phyloP scores from a whole-genome alignment of 2,113 vertebrate genomes.

The Thunnus maccoyii region DNA sequence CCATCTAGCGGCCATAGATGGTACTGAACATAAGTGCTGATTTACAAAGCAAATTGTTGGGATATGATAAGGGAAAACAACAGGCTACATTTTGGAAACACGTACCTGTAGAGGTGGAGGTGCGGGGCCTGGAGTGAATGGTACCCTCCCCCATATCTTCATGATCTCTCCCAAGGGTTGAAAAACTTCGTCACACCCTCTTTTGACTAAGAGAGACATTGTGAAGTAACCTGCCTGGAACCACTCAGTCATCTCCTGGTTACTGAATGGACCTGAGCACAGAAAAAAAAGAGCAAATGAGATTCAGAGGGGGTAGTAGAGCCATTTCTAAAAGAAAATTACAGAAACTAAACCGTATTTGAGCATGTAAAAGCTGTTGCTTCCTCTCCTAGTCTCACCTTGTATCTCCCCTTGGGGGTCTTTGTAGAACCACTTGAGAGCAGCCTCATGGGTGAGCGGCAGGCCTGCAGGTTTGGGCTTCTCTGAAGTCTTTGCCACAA shows the following conservation, averaged over 20 bases:
- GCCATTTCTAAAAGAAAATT: not conserved
- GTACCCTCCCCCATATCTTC: slow-evolving; percentile 98
- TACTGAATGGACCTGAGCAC: slow-evolving; percentile 94
- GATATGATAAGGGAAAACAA: not conserved
- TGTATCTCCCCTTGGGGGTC: slow-evolving; percentile 99
- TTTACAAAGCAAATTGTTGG: not conserved
- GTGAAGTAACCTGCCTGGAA: slow-evolving; percentile 99
- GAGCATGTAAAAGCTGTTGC: not conserved
- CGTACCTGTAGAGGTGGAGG: slow-evolving; percentile 92
- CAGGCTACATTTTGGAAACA: not conserved
- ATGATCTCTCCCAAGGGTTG: slow-evolving; percentile 96
- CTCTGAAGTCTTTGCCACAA: slow-evolving; percentile 90
- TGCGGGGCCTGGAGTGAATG: slow-evolving; percentile 92
- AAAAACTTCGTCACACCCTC: slow-evolving; percentile 97
- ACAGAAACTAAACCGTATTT: not conserved
- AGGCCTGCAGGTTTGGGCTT: slow-evolving; percentile 90
- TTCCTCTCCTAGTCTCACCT: slow-evolving; percentile 82
- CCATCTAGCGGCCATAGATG: slow-evolving; percentile 56
- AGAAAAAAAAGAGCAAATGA: not conserved
- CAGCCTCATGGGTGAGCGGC: slow-evolving; percentile 91
- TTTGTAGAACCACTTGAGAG: slow-evolving; percentile 99
- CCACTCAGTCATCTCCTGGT: slow-evolving; percentile 98
- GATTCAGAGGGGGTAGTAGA: not conserved
- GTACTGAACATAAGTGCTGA: slow-evolving; percentile 5
- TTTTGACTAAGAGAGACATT: slow-evolving; percentile 95